Conservation (phyloP, 2,888 invertebrate genomes). For the Hemicrepidius hirtus region DNA sequence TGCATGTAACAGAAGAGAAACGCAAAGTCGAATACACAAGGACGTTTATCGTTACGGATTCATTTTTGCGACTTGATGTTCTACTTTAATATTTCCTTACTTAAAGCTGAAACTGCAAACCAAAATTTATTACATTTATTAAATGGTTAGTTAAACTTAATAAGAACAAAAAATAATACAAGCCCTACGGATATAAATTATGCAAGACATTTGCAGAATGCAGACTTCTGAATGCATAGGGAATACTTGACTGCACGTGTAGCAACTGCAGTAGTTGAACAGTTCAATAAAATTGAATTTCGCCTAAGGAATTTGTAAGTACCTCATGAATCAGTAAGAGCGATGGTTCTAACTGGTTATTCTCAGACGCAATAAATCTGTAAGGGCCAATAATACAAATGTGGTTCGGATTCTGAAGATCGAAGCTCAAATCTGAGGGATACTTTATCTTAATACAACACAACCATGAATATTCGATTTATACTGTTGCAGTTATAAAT, state of each 20-base stretch:
- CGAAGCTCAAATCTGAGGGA: constrained; percentile 17
- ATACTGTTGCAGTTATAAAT: too few species aligned
- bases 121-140: too few species aligned
- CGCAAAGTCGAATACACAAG: not conserved
- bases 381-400: constrained; percentile 26
- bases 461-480: too few species aligned
- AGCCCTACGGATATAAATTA: not conserved
- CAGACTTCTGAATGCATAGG: not conserved
- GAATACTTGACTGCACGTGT: constrained; percentile 7
- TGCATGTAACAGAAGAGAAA: not conserved
- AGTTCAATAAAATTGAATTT: constrained; percentile 12
- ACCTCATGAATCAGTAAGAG: constrained; percentile 24
- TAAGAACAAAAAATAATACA: not conserved
- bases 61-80: not conserved
- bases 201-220: not conserved
- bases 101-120: not conserved
- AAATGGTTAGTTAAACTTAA: not conserved
- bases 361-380: constrained; percentile 25
- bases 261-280: not conserved
- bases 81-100: not conserved
- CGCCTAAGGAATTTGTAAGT: constrained; percentile 1
- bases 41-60: constrained; percentile 1
- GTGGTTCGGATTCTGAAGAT: constrained; percentile 12
- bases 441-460: constrained; percentile 10
- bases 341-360: constrained; percentile 23